Evolutionary conservation across 2,113 vertebrate species (phyloP).

Genomic region (Heterotilapia buettikoferi): DNA sequence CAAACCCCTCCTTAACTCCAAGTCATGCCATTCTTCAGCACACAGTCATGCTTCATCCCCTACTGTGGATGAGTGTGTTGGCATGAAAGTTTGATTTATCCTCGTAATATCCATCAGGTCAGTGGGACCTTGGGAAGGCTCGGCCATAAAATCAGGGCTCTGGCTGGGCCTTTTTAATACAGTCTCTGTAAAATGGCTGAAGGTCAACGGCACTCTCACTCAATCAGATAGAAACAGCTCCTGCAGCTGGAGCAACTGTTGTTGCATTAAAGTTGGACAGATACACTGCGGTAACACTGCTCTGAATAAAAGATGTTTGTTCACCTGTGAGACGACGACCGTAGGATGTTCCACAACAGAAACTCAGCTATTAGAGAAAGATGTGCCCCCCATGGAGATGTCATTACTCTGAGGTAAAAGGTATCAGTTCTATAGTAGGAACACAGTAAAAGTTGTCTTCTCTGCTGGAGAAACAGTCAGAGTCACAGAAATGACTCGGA

Average conservation of each 20-base stretch:
- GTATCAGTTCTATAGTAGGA: neutral
- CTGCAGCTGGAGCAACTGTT: slow-evolving; percentile 33
- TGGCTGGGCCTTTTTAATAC: slow-evolving; percentile 66
- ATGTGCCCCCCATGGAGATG: slow-evolving; percentile 3
- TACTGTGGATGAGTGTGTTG: slow-evolving; percentile 35
- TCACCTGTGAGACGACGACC: neutral
- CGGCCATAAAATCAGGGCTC: slow-evolving; percentile 55
- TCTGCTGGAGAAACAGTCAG: neutral
- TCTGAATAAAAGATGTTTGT: slow-evolving; percentile 26
- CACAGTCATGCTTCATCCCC: slow-evolving; percentile 40
- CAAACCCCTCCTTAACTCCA: neutral
- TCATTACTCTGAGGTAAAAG: slow-evolving; percentile 18
- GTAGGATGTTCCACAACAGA: neutral
- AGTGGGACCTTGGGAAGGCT: slow-evolving; percentile 59
- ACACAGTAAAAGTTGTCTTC: neutral
- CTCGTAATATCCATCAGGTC: slow-evolving; percentile 67
- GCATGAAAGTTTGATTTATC: slow-evolving; percentile 69
- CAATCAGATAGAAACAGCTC: slow-evolving; percentile 54
- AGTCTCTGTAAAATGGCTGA: slow-evolving; percentile 66
- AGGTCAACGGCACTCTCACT: slow-evolving; percentile 59
- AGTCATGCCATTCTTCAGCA: slow-evolving; percentile 11
- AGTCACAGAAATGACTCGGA: neutral
- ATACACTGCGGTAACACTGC: neutral
- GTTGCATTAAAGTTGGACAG: slow-evolving; percentile 32
- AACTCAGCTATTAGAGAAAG: slow-evolving; percentile 5